Evolutionary conservation across 2,797 vertebrate genomes (phyloP), one percentile per base, ranked within the genome.

Genomic region (Peromyscus aztecus): DNA sequence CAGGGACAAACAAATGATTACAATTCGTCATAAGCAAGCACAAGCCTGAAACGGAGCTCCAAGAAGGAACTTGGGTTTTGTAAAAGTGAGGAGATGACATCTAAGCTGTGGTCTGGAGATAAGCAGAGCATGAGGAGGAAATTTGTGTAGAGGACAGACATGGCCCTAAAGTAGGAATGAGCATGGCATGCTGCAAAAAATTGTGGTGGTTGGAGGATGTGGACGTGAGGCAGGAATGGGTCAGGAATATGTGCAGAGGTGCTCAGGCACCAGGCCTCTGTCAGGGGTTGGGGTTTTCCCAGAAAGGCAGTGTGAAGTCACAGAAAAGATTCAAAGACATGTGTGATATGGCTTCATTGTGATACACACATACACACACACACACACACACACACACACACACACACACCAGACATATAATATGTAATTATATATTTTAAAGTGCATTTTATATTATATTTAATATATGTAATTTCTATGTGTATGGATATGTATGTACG

Each of bases 261-360:
- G 34, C 34, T 3, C 0, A 2, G 63, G 16, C 29, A 10, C 27
- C 86, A 71, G 75, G 7, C 40, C 59, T 63, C 1, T 57, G 95
- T 97, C 96, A 98, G 83, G 71, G 0, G 82, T 97, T 92, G 92
- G 93, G 6, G 43, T 95, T 98, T 97, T 96, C 96, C 95, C 96
- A 88, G 71, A 96, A 97, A 78, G 76, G 94, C 82, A 91, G 82
- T 83, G 86, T 96, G 10, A 90, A 87, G 57, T 94, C 96, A 80
- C 78, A 43, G 40, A 59, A 4, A 40, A 52, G 37, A 87, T 37
- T 46, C 40, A 94, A 87, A 24, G 29, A 40, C 2, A 0, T 59
- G 31, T 52, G 4, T 12, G 17, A 69, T 52, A 63, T 6, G 27
- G 16, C 23, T 23, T 16, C 8, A 43, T 81, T 84, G 49, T 55